Evolutionary conservation across 1,140 invertebrate genomes (phyloP), one percentile per base, ranked within the genome.

Genomic region (Vanessa tameamea): DNA sequence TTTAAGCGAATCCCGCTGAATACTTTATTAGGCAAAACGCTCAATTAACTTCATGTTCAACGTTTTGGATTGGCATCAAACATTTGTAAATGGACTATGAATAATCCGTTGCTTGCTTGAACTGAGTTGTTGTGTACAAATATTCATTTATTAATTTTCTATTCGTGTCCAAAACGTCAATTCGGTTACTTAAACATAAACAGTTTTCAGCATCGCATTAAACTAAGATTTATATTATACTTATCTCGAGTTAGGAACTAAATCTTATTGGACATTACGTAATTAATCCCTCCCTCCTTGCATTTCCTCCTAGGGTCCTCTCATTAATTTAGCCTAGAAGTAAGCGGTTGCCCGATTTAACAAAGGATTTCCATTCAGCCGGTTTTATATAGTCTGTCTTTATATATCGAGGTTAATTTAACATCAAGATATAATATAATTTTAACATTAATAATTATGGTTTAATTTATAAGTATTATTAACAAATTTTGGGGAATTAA

Each of bases 11-110:
- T 59, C 63, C 43, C 66, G 63, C 47, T 71, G 68, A 75, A 75
- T 75, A 70, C 43, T 75, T 70, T 70, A 75, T 75, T 66, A 53
- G 47, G 23, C 47, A 69, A 73, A 75, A 66, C 73, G 63, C 63
- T 67, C 73, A 70, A 75, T 70, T 75, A 71, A 67, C 68, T 61
- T 71, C 67, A 67, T 75, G 64, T 20, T 37, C 23, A 61, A 64
- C 20, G 61, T 71, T 71, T 71, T 43, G 59, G 64, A 26, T 69
- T 5, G 53, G 16, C 37, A 37, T 59, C 51, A 69, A 57, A 57
- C 37, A 69, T 61, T 37, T 69, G 66, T 23, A 69, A 69, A 69
- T 69, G 31, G 57, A 61, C 57, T 57, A 61, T 61, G 26, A 61
- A 61, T 61, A 61, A 61, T 37, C 26, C 15, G 31, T 31, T n/a